Evolutionary conservation across 2,113 vertebrate species (phyloP).

Genomic region (Tupaia chinensis): DNA sequence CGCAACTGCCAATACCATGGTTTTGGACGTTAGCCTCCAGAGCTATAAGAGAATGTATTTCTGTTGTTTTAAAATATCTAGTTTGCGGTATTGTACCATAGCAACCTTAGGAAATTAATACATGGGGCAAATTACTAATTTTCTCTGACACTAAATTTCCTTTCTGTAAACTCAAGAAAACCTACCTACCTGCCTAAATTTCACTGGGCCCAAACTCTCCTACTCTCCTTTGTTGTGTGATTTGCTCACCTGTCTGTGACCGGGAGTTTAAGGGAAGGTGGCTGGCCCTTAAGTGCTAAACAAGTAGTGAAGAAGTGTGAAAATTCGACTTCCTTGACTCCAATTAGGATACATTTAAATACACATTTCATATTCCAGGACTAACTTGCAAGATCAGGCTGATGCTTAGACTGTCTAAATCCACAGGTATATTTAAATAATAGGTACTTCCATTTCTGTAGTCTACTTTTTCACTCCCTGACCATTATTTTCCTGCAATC

Average conservation of each 20-base stretch:
- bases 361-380: neutral
- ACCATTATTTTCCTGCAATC: neutral
- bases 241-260: neutral
- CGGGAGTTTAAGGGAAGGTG: neutral
- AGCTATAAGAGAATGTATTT: neutral
- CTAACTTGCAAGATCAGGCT: neutral
- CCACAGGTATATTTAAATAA: neutral
- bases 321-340: neutral
- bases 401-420: neutral
- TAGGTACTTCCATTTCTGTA: neutral
- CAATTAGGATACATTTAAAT: neutral
- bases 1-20: neutral
- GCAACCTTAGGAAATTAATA: neutral
- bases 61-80: neutral
- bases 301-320: neutral
- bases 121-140: neutral
- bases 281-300: neutral
- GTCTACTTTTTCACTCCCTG: neutral
- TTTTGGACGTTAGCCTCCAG: neutral
- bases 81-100: neutral
- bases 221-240: neutral
- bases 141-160: neutral
- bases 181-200: neutral
- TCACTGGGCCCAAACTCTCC: neutral
- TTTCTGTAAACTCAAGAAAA: neutral